Evolutionary conservation across 2,113 vertebrate species (phyloP).

Genomic region (Mystacornis crossleyi): DNA sequence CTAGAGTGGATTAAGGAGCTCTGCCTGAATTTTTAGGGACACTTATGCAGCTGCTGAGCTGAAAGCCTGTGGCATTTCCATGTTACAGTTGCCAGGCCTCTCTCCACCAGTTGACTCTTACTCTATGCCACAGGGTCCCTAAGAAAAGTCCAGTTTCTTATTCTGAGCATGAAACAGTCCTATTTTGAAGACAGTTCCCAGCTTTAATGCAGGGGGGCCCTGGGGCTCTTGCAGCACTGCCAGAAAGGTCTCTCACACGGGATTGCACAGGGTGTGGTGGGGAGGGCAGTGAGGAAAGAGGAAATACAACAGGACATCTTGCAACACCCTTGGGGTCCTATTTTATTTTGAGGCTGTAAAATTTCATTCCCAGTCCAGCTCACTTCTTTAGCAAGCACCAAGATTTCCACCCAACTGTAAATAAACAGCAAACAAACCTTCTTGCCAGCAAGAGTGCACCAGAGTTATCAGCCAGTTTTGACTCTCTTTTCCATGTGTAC

Average conservation of each 20-base stretch:
- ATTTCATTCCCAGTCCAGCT: not conserved
- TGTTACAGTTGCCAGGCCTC: not conserved
- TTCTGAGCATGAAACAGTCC: not conserved
- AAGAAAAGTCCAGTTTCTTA: not conserved
- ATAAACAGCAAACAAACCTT: not conserved
- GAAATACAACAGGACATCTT: constrained; percentile 28
- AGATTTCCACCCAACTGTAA: not conserved
- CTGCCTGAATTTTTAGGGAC: not conserved
- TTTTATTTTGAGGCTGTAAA: not conserved
- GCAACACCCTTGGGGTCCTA: not conserved
- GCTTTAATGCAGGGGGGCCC: not conserved
- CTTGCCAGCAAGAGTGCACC: not conserved
- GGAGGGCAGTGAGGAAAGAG: not conserved
- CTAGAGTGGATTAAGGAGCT: not conserved
- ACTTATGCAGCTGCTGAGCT: not conserved
- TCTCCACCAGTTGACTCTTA: not conserved
- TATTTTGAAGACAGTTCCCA: not conserved
- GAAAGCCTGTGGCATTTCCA: not conserved
- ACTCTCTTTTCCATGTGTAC: not conserved
- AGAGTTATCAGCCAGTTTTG: not conserved
- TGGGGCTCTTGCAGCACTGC: not conserved
- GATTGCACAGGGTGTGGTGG: not conserved
- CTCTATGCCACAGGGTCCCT: not conserved
- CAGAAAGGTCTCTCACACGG: not conserved
- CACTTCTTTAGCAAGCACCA: not conserved